Base-by-base conservation (phyloP, 2,888 invertebrate genomes). In the Chaitophorus viminalis region DNA sequence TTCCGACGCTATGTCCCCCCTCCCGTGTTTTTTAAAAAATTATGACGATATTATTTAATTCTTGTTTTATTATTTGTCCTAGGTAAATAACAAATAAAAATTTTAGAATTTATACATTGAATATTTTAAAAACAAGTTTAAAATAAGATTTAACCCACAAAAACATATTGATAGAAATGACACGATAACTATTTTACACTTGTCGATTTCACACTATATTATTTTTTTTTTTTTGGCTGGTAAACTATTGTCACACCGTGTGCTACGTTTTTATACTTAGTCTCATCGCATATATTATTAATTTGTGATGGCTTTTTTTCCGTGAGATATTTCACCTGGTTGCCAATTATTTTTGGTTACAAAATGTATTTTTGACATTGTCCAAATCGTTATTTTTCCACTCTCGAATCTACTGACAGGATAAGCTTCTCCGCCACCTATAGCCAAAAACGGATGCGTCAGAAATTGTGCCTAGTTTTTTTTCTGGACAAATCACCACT, bases 351-450 rank as follows among this genome's bases (percentile, higher is more conserved):
- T 86, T 86, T 79, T 29, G 36, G 78, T 72, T 70, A 79, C 86
- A 65, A 82, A 82, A 82, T 88, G 33, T 88, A 75, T 88, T 88
- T 88, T 82, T 88, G 33, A 52, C 88, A 72, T 39, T 18, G 82
- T 72, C n/a, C 31, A 74, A 72, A 60, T 76, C 46, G 65, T 54
- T 52, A 1, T 54, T 60, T 31, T 14, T 54, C 18, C 75, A 31
- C 54, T 78, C 25, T 68, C 79, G 5, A 6, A 79, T 36, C 33
- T 81, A 36, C 29, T 29, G 74, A 76, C 29, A 76, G 9, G 3
- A 77, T 78, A 21, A 65, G 21, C 29, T 79, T 3, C 36, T 18
- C 78, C 70, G 6, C 18, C 17, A 79, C 54, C 36, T 54, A 70
- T 79, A 79, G 86, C 72, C 72, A 77, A 86, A 79, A 70, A 52